phyloP scores from a whole-genome alignment of 2,113 vertebrate genomes.

The Hippocampus comes region DNA sequence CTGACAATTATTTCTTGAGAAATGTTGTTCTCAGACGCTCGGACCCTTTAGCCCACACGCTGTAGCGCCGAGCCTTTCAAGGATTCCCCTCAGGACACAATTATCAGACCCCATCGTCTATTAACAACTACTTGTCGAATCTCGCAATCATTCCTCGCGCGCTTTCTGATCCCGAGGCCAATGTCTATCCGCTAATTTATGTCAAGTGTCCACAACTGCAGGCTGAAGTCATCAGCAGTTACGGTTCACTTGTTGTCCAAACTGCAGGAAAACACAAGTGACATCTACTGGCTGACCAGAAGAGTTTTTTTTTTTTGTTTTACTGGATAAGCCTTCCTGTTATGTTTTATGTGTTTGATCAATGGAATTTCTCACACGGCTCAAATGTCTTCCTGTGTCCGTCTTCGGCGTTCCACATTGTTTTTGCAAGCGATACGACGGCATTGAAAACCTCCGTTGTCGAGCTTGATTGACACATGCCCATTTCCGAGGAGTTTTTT shows the following conservation, averaged over 20 bases:
- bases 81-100: neutral
- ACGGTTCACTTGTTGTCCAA: neutral
- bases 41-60: neutral
- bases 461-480: slow-evolving; percentile 31
- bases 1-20: slow-evolving; percentile 8
- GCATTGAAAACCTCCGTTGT: slow-evolving; percentile 41
- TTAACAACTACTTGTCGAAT: neutral
- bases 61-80: neutral
- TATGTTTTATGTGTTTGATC: slow-evolving; percentile 41
- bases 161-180: neutral
- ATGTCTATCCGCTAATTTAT: neutral
- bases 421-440: slow-evolving; percentile 42
- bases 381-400: slow-evolving; percentile 41
- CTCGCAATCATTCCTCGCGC: neutral
- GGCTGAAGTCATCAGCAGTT: slow-evolving; percentile 8
- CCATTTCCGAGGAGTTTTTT: slow-evolving; percentile 32
- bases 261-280: slow-evolving; percentile 57
- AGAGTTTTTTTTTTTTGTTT: slow-evolving; percentile 5
- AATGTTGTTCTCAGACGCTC: slow-evolving; percentile 3
- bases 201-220: neutral
- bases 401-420: slow-evolving; percentile 28
- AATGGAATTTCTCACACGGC: slow-evolving; percentile 51
- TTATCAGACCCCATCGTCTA: neutral
- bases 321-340: slow-evolving; percentile 1
- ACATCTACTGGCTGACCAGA: slow-evolving; percentile 68